These are phyloP conservation scores for Drosophila melanosoma DNA, from an alignment of 2,888 invertebrate species.

Conservation along the genomic window DNA sequence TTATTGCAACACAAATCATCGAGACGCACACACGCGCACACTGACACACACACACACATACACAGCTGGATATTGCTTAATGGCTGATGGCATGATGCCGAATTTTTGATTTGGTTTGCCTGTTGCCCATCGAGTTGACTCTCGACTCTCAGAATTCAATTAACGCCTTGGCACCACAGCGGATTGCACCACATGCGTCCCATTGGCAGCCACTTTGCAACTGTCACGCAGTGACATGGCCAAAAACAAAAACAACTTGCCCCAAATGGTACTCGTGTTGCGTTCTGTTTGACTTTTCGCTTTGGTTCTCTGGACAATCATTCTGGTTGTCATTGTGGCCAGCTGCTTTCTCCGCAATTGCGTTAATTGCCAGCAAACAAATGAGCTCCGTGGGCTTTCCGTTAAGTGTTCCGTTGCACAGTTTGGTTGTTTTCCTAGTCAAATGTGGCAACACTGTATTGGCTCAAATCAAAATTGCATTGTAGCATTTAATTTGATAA, in stretches of 20 bases:
- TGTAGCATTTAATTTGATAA: not conserved
- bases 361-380: slow-evolving; percentile 38
- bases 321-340: slow-evolving; percentile 27
- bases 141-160: slow-evolving; percentile 63
- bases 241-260: slow-evolving; percentile 19
- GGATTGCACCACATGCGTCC: slow-evolving; percentile 31
- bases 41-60: not conserved
- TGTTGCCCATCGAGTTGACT: slow-evolving; percentile 40
- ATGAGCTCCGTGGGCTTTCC: slow-evolving; percentile 12
- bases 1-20: slow-evolving; percentile 75
- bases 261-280: slow-evolving; percentile 20
- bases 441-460: not conserved
- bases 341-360: slow-evolving; percentile 19
- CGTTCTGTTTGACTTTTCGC: slow-evolving; percentile 1
- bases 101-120: slow-evolving; percentile 27
- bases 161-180: slow-evolving; percentile 53
- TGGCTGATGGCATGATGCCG: slow-evolving; percentile 62
- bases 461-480: not conserved
- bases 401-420: not conserved
- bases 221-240: slow-evolving; percentile 49
- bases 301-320: slow-evolving; percentile 27
- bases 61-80: slow-evolving; percentile 52
- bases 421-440: not conserved
- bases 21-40: slow-evolving; percentile 9
- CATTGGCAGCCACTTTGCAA: slow-evolving; percentile 41